Conservation (phyloP, 2,113 vertebrate genomes). For the Perognathus longimembris region DNA sequence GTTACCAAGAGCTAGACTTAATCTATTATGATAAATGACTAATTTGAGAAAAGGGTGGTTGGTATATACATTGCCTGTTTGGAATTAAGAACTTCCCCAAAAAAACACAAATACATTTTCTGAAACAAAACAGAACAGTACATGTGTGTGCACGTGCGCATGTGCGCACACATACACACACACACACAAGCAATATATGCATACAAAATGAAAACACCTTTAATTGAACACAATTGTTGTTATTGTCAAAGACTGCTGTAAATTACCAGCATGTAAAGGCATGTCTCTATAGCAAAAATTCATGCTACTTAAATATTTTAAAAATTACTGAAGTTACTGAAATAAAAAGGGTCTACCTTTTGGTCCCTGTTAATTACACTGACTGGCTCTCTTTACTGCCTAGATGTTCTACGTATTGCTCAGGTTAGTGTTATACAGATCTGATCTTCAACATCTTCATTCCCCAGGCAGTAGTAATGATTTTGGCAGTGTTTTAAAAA, state of each 20-base stretch:
- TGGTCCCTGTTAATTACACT: neutral
- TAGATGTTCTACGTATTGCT: neutral
- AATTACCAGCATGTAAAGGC: constrained; percentile 62
- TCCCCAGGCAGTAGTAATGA: constrained; percentile 65
- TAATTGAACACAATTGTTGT: neutral
- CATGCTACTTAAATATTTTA: neutral
- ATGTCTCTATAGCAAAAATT: constrained; percentile 26
- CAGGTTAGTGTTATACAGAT: neutral
- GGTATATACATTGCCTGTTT: constrained; percentile 7
- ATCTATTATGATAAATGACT: constrained; percentile 68
- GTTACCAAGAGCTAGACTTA: constrained; percentile 63
- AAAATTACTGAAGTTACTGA: neutral
- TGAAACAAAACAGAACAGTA: neutral
- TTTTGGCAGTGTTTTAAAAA: constrained; percentile 61
- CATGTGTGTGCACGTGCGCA: no score
- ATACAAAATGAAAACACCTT: neutral
- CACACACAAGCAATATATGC: no score
- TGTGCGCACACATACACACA: no score
- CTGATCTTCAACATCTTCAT: neutral
- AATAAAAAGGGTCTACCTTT: neutral
- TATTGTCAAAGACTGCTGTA: constrained; percentile 35
- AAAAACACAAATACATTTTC: constrained; percentile 52
- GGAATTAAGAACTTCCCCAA: constrained; percentile 52
- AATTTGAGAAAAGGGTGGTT: neutral
- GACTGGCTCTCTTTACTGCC: neutral